Percentiles rank a stretch among this genome's conserved stretches.
Conservation (phyloP, 2,113 vertebrate species). For the Spermophilus dauricus region DNA sequence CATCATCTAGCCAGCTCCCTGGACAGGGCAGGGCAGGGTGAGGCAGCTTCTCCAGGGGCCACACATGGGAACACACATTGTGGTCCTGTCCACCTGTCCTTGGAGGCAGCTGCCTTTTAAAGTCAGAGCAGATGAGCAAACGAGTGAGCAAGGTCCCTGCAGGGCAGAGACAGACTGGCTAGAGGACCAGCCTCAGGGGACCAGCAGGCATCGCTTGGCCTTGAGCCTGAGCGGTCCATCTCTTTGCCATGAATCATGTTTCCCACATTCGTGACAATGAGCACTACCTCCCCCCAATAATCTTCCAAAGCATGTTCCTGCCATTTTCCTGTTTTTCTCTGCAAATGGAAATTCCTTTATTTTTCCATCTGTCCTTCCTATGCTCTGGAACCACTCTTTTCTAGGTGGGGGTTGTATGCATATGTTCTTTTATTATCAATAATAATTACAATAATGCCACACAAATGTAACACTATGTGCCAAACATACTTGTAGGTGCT, state of each 20-base stretch:
- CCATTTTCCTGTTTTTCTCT: neutral
- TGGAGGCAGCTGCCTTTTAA: slow-evolving; percentile 53
- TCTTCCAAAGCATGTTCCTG: neutral
- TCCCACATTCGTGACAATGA: neutral
- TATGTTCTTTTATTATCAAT: neutral
- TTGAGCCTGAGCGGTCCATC: neutral
- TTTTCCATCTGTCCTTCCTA: neutral
- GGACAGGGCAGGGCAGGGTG: slow-evolving; percentile 19
- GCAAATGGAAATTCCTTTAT: neutral
- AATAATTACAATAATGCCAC: neutral
- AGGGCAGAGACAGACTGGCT: neutral
- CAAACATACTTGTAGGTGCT: neutral
- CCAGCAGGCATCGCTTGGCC: neutral
- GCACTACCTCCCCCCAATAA: neutral
- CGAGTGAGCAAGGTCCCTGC: neutral
- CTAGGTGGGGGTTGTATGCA: neutral
- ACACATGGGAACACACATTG: rapidly evolving
- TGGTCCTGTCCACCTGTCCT: neutral
- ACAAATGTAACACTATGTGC: neutral
- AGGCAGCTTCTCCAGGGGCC: neutral
- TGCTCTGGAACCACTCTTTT: neutral
- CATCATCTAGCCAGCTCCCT: neutral
- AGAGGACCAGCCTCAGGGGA: neutral
- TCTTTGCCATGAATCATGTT: neutral
- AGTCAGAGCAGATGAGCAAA: neutral